phyloP scores from a whole-genome alignment of 2,888 invertebrate genomes.

The Lacanobia oleracea region DNA sequence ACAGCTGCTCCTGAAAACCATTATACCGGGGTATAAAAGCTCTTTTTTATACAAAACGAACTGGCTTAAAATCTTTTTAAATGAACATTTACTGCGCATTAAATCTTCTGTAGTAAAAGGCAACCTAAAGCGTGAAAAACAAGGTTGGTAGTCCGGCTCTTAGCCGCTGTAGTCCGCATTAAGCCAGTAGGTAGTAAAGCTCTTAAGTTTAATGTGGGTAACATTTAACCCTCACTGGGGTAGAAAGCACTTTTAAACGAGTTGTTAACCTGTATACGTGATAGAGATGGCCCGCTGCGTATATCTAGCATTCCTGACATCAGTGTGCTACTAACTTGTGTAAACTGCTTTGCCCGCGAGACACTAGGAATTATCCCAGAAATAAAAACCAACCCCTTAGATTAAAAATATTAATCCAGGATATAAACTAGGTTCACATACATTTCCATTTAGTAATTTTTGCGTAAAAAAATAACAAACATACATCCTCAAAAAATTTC shows the following conservation, averaged over 20 bases:
- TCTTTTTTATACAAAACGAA: slow-evolving; percentile 9
- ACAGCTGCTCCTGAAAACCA: slow-evolving; percentile 6
- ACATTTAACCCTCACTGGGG: slow-evolving; percentile 43
- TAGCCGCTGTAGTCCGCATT: slow-evolving; percentile 19
- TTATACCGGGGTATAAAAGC: slow-evolving; percentile 2
- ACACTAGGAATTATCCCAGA: no score
- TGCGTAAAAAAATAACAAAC: not conserved
- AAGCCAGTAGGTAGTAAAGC: slow-evolving; percentile 43
- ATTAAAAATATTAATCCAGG: no score
- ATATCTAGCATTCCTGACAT: slow-evolving; percentile 2
- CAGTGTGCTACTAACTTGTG: not conserved
- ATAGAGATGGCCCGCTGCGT: slow-evolving; percentile 15
- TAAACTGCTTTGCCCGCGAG: not conserved
- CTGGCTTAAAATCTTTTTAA: slow-evolving; percentile 37
- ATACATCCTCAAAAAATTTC: no score
- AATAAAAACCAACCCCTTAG: no score
- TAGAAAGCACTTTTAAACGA: slow-evolving; percentile 52
- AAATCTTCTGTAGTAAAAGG: slow-evolving; percentile 36
- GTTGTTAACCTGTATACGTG: slow-evolving; percentile 47
- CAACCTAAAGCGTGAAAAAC: slow-evolving; percentile 22
- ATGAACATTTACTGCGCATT: slow-evolving; percentile 34
- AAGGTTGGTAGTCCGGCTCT: slow-evolving; percentile 28
- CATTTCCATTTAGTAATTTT: not conserved
- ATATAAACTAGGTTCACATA: not conserved
- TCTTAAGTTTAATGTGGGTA: slow-evolving; percentile 49